Base-by-base conservation (phyloP, 1,140 invertebrate species). In the Drosophila auraria region DNA sequence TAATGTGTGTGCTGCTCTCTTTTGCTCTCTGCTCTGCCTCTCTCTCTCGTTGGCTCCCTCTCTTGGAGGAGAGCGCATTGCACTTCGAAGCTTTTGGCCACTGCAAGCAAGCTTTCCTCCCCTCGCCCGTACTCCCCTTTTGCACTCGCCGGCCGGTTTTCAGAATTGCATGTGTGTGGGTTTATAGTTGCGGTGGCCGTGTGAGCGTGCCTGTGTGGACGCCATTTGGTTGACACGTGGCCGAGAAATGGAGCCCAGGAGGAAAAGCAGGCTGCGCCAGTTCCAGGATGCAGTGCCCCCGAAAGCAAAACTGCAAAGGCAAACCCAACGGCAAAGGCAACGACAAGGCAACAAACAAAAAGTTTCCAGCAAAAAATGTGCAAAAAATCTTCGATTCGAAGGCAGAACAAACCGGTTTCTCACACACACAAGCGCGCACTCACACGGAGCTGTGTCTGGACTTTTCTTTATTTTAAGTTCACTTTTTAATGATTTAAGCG, bases 401-500 rank as follows among this genome's bases (percentile, higher is more conserved):
- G 62, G 69, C 83, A 75, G 69, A 68, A 72, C 53, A 80, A 89
- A 89, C 86, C 86, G 86, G 86, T 89, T 89, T 90, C 27, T 36
- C 54, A 59, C 61, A 69, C 30, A 30, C 20, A 47, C 50, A 61
- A 33, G 33, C 33, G 9, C 8, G 33, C 56, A 61, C 5, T n/a
- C 20, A 4, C 30, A 42, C 20, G 7, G 27, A 81, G 89, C 78
- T 81, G 89, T 90, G 86, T 84, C 81, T 90, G 82, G 86, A 89
- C 86, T 89, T 89, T 90, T 90, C 82, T 76, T 89, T 90, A 84
- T 86, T 86, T 89, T 89, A 89, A 90, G 86, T 89, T 89, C 79
- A 89, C 87, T 89, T 89, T 80, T 89, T 90, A 90, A 89, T 89
- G 86, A 89, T 90, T 87, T 90, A 68, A 75, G 69, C 80, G 68